Evolutionary conservation across 2,113 vertebrate genomes (phyloP), one percentile per base, ranked within the genome.

Genomic region (Erythrocercus mccallii): DNA sequence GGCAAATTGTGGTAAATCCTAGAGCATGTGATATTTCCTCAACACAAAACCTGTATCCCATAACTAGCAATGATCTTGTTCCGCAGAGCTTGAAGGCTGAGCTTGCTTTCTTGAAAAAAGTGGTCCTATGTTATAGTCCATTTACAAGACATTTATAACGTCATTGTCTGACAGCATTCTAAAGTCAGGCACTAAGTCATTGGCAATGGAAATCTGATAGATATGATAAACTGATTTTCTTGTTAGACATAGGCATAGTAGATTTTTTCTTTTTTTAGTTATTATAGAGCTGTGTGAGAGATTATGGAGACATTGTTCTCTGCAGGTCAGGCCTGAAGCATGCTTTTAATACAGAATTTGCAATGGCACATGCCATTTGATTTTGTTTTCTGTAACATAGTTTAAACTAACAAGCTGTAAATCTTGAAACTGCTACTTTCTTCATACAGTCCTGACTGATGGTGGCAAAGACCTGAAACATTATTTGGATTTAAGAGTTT

Each of bases 61-160:
- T 10, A n/a, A 68, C 7, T 33, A 70, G 13, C 3, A 48, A 28
- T 28, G 11, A 38, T 0, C 0, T 51, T n/a, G 8, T n/a, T 45
- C 48, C 35, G 50, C 18, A 44, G 10, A 83, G 10, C 5, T 80
- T 20, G 5, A 72, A 64, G 38, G 4, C 1, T 73, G 30, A 45
- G 11, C 14, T 61, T 60, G 8, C 2, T 72, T 58, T 62, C 53
- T 42, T 64, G 45, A 20, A 81, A 38, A 21, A 60, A 10, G 11
- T 30, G 1, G 11, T 72, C 5, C 8, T 66, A 24, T 53, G 22
- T 37, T 37, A 1, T 1, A 51, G 18, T 47, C 4, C 1, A 33
- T 33, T 85, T 44, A 68, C 15, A 25, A 25, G 15, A 24, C 0
- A 20, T 58, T 85, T 71, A n/a, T 25, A 40, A 6, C 3, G 56